Base-by-base conservation (phyloP, 2,113 vertebrate genomes). In the Podocnemis expansa region DNA sequence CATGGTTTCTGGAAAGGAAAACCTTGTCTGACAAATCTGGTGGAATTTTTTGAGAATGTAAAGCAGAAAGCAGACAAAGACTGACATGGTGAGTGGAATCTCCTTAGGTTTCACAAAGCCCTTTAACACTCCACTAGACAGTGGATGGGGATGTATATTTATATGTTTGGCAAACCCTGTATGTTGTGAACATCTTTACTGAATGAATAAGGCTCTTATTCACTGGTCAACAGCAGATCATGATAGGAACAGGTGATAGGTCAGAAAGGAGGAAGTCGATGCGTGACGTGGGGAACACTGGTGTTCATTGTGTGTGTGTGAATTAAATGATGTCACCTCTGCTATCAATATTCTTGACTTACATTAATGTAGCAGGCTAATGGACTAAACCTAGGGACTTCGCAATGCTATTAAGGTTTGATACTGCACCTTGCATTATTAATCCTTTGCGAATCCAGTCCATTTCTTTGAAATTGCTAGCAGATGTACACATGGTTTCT, bases 1-100 rank as follows among this genome's bases (percentile, higher is more conserved):
- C 89, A 56, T 78, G 79, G 76, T 85, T 95, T 88, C 79, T 93
- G 91, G 76, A 93, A 93, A 47, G 91, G 60, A 88, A 93, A 75
- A 43, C 79, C 11, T 10, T 43, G 6, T 94, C 82, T 95, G 82
- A 97, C 86, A 93, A 95, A 95, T 56, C 0, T 3, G 21, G 12
- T 93, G 84, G 90, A 93, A 90, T 63, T 94, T 91, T 83, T 91
- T 58, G 70, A 91, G 41, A 63, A 81, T 43, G 70, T 79, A 93
- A 95, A 94, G 38, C 0, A 4, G n/a, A 85, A 51, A 45, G 83
- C 63, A 93, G 85, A 95, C 92, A 93, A 85, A 91, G 89, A 88
- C 10, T 85, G 70, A 82, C 70, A 41, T 3, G 11, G 3, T 52
- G 14, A 90, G 16, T 63, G 17, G 24, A 88, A 76, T 38, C 41